phyloP scores from a whole-genome alignment of 2,797 vertebrate genomes.

The Urophycis tenuis region DNA sequence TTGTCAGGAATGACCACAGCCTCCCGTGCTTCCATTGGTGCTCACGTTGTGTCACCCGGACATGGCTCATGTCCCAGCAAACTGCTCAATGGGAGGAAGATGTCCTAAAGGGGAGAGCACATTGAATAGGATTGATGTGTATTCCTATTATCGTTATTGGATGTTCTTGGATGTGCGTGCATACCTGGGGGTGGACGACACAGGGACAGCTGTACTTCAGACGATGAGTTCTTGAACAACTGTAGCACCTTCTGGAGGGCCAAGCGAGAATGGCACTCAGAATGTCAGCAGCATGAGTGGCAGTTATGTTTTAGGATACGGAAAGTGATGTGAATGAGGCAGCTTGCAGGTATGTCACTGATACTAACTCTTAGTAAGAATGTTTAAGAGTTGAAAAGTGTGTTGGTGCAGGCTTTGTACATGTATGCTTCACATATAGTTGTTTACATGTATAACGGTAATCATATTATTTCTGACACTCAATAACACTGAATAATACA shows the following conservation, averaged over 20 bases:
- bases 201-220: constrained; percentile 74
- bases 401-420: no score
- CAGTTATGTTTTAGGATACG: neutral
- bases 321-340: neutral
- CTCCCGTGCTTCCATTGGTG: constrained; percentile 13
- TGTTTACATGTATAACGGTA: no score
- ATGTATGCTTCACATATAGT: neutral
- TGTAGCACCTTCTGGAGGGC: constrained; percentile 75
- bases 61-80: constrained; percentile 55
- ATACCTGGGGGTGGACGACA: constrained; percentile 73
- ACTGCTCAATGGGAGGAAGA: constrained; percentile 62
- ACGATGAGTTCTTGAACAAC: constrained; percentile 72
- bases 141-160: neutral
- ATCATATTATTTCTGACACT: neutral
- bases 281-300: neutral
- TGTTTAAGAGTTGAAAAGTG: no score
- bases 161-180: constrained; percentile 14
- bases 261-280: constrained; percentile 13
- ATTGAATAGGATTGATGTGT: neutral
- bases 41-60: neutral
- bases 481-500: neutral
- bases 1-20: constrained; percentile 13
- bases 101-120: constrained; percentile 45
- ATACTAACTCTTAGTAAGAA: no score
- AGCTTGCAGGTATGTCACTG: no score